Conservation (phyloP, 2,888 invertebrate genomes). For the Catocala nupta region DNA sequence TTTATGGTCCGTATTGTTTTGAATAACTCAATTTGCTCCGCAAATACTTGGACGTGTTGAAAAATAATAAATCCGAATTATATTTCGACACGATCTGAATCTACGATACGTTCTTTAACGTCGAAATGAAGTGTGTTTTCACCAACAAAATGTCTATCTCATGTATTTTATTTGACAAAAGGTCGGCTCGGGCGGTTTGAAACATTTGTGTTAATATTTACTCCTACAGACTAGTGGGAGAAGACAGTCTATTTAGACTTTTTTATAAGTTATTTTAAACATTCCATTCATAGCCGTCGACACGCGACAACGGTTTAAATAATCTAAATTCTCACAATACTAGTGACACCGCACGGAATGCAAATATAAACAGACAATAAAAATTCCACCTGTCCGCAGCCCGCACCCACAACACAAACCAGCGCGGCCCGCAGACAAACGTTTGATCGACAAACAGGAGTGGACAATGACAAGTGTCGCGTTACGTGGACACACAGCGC, state of each 20-base stretch:
- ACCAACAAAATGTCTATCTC: conserved; percentile 1
- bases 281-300: conserved; percentile 20
- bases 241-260: conserved; percentile 5
- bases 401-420: conserved; percentile 5
- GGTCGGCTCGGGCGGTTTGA: background rate
- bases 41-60: conserved; percentile 10
- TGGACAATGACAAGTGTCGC: conserved; percentile 13
- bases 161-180: background rate
- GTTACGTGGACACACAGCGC: background rate
- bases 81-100: conserved; percentile 3
- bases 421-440: conserved; percentile 12
- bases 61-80: conserved; percentile 10
- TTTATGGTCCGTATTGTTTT: conserved; percentile 47
- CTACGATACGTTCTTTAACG: background rate
- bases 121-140: too few species aligned
- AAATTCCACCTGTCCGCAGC: conserved; percentile 33
- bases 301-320: conserved; percentile 20
- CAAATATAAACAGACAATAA: conserved; percentile 45
- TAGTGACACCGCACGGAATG: conserved; percentile 20
- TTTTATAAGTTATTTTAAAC: conserved; percentile 18
- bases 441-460: conserved; percentile 26
- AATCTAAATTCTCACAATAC: conserved; percentile 7
- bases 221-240: background rate
- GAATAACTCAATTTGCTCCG: conserved; percentile 41
- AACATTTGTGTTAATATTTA: conserved; percentile 25